Evolutionary conservation across 2,113 vertebrate genomes (phyloP), one percentile per base, ranked within the genome.

Genomic region (Cnemophilus loriae): DNA sequence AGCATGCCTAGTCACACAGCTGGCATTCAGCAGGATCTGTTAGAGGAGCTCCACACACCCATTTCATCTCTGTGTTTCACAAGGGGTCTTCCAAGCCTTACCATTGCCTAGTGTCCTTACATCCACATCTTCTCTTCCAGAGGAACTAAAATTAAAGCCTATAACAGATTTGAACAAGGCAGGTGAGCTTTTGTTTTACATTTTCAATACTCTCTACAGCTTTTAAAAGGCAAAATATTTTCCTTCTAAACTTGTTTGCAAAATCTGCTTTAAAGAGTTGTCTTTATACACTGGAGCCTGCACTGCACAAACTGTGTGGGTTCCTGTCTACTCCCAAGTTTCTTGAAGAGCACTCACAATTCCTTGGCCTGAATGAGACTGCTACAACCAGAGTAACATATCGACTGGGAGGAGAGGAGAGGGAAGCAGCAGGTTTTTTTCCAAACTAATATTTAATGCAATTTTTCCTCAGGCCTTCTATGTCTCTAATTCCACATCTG

Each of bases 121-220:
- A 52, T 99, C 99, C 86, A 99, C 99, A 24, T 99, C 99, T 97
- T 99, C 99, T 97, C 99, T 98, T 87, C 99, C 99, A 44, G 99
- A 99, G 16, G 99, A 99, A 73, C 99, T 99, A 98, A 99, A 99
- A 96, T 99, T 99, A 97, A 99, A 99, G 91, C 98, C 99, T 99
- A 24, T 23, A 97, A 92, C 23, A 97, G 67, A 96, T 87, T 84
- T 69, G 49, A 90, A 93, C 32, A 95, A 15, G 52, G 64, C n/a
- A 88, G 13, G 41, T 94, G 70, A 89, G 28, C 70, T 47, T 83
- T 90, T 27, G 82, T 28, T 65, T 84, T 59, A 61, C n/a, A 39
- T 64, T 61, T 89, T 70, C 41, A 23, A 94, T 61, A 18, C 8
- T 21, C 56, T 59, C 71, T 53, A 73, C 26, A 50, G 37, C 63